Conservation (phyloP, 53 echinoderm and acorn worm genomes). For the Mesocentrotus franciscanus region DNA sequence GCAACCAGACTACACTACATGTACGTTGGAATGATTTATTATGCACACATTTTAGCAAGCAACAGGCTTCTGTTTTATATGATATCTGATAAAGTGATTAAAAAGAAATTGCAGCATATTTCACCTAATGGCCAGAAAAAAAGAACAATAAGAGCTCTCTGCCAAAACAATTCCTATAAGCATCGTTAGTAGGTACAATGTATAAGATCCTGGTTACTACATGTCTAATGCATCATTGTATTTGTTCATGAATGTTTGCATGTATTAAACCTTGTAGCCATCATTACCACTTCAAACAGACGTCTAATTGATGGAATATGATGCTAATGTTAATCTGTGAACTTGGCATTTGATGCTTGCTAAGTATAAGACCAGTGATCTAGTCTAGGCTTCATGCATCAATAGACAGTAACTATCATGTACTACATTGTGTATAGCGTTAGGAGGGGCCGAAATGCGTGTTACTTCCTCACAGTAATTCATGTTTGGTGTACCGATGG, state of each 20-base stretch:
- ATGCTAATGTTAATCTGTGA: background rate
- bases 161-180: background rate
- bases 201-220: background rate
- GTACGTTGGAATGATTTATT: too few relatives aligned
- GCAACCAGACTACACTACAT: too few relatives aligned
- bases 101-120: too few relatives aligned
- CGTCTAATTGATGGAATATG: slow-evolving; percentile 9
- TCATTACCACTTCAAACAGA: background rate
- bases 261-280: background rate
- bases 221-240: background rate
- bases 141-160: background rate
- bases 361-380: background rate
- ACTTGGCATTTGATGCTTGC: slow-evolving; percentile 1
- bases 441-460: background rate
- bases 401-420: background rate
- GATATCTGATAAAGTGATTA: too few relatives aligned
- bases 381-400: background rate
- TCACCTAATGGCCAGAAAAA: too few relatives aligned
- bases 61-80: too few relatives aligned
- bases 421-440: too few relatives aligned
- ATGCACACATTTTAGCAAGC: too few relatives aligned
- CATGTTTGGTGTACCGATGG: background rate
- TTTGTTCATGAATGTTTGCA: background rate
- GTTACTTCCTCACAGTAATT: background rate
- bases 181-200: background rate